phyloP scores from a whole-genome alignment of 1,140 invertebrate species.

The Papilio dardanus region DNA sequence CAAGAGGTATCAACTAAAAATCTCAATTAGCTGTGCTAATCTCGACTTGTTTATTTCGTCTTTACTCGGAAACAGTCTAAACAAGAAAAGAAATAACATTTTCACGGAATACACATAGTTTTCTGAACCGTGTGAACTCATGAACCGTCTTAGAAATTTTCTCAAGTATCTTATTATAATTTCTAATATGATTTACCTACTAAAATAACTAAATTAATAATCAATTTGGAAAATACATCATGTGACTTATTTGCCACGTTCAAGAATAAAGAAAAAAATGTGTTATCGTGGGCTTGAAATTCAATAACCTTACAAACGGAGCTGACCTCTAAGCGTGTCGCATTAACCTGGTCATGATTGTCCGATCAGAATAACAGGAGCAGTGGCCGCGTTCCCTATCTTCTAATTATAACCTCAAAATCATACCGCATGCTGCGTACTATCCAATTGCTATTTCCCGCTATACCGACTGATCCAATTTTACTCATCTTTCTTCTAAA shows the following conservation, averaged over 20 bases:
- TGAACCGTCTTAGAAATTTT: background rate
- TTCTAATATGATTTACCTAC: background rate
- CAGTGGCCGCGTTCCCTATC: conserved; percentile 69
- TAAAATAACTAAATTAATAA: no score
- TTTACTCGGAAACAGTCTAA: background rate
- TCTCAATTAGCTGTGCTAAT: background rate
- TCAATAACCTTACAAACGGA: background rate
- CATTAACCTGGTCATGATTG: conserved; percentile 61
- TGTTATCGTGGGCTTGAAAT: background rate
- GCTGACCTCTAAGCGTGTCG: conserved; percentile 49
- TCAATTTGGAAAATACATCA: background rate
- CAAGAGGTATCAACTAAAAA: background rate
- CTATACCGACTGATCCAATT: conserved; percentile 53
- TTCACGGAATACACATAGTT: background rate
- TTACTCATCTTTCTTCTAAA: conserved; percentile 52
- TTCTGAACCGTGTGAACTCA: background rate
- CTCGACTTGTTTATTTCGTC: background rate
- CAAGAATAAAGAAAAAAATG: background rate
- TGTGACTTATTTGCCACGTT: background rate
- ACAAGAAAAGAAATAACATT: no score
- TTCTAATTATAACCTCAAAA: conserved; percentile 69
- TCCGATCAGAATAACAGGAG: conserved; percentile 68
- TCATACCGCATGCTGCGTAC: conserved; percentile 58
- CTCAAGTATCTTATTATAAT: background rate
- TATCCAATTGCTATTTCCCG: conserved; percentile 59